Evolutionary conservation across 2,888 invertebrate species (phyloP).

Genomic region (Blera fallax): DNA sequence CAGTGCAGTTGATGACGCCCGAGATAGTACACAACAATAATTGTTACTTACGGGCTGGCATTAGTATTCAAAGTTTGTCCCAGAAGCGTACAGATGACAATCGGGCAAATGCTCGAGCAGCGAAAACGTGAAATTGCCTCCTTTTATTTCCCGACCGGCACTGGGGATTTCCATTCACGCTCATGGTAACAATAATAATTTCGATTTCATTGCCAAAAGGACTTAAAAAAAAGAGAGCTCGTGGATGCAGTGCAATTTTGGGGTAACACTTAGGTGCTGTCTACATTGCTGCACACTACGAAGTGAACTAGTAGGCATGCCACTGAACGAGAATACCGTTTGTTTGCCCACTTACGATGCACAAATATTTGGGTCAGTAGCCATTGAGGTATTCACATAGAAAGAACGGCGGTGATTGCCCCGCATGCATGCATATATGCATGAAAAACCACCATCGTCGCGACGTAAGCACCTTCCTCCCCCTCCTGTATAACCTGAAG

Average conservation of each 20-base stretch:
- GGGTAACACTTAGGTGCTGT: not conserved
- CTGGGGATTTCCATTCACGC: slow-evolving; percentile 12
- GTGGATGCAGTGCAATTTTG: not conserved
- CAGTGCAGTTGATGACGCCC: slow-evolving; percentile 47
- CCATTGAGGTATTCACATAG: slow-evolving; percentile 64
- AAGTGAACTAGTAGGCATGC: slow-evolving; percentile 9
- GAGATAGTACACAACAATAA: slow-evolving; percentile 22
- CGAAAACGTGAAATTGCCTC: slow-evolving; percentile 43
- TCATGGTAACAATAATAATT: slow-evolving; percentile 44
- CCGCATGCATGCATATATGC: slow-evolving; percentile 35
- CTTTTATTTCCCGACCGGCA: slow-evolving; percentile 48
- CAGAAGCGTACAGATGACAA: slow-evolving; percentile 45
- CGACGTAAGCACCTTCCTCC: not conserved
- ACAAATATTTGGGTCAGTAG: slow-evolving; percentile 72
- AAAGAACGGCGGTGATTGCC: slow-evolving; percentile 34
- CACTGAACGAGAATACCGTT: slow-evolving; percentile 55
- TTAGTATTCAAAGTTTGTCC: slow-evolving; percentile 57
- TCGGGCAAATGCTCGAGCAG: slow-evolving; percentile 40
- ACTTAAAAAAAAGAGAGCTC: not conserved
- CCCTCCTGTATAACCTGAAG: slow-evolving; percentile 30
- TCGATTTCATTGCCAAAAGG: slow-evolving; percentile 56
- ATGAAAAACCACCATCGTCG: slow-evolving; percentile 13
- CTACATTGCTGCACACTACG: not conserved
- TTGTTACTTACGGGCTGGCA: slow-evolving; percentile 17
- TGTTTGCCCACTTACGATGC: slow-evolving; percentile 69